Evolutionary conservation across 2,113 vertebrate genomes (phyloP).

Genomic region (Micromys minutus): DNA sequence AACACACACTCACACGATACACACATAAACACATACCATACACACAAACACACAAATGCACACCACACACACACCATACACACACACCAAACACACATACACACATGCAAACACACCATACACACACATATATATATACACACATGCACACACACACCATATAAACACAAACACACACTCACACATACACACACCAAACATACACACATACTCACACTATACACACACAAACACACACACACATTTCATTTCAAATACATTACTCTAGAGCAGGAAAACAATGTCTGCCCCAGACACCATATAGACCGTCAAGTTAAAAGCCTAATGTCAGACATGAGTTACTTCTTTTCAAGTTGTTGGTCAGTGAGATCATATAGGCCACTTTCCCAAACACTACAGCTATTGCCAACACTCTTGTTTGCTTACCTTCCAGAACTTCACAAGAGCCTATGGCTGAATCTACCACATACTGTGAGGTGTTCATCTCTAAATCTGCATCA

Average conservation of each 20-base stretch:
- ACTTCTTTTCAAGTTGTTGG: neutral
- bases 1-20: neutral
- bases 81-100: no score
- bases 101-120: no score
- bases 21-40: no score
- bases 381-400: neutral
- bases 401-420: neutral
- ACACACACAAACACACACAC: neutral
- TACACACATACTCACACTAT: no score
- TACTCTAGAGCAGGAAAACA: neutral
- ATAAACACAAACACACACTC: neutral
- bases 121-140: no score
- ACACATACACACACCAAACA: no score
- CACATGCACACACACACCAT: neutral
- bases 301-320: neutral
- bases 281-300: neutral
- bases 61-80: no score
- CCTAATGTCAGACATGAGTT: neutral
- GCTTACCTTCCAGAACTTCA: neutral
- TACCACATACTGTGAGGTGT: neutral
- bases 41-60: no score
- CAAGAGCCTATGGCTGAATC: neutral
- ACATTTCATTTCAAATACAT: neutral
- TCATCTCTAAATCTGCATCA: neutral
- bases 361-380: neutral